Evolutionary conservation across 2,797 vertebrate species (phyloP).

Genomic region (Epinephelus awoara): DNA sequence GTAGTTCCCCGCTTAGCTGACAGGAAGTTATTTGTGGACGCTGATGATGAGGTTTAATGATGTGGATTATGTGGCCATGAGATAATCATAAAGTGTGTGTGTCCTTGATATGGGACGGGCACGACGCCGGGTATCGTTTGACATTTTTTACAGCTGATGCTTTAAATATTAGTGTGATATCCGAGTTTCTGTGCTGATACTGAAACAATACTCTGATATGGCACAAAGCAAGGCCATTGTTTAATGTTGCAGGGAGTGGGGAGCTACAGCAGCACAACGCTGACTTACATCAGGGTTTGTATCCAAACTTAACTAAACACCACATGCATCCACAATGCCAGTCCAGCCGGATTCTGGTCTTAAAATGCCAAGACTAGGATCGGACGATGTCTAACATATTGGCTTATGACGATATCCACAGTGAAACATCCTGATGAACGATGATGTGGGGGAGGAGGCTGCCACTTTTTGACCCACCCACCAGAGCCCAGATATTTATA

Average conservation of each 20-base stretch:
- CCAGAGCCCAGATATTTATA: too few relatives aligned
- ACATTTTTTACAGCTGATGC: too few relatives aligned
- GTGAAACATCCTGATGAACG: too few relatives aligned
- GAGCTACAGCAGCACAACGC: not conserved
- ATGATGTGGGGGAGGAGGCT: too few relatives aligned
- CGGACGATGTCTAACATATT: too few relatives aligned
- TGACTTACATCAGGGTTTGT: not conserved
- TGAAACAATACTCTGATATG: not conserved
- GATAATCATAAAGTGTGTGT: not conserved
- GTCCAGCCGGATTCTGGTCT: too few relatives aligned
- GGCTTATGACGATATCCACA: too few relatives aligned
- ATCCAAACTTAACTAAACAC: not conserved
- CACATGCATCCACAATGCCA: not conserved
- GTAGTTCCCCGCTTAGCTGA: not conserved
- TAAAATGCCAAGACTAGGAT: too few relatives aligned
- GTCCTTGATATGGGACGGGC: not conserved
- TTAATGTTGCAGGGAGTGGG: not conserved
- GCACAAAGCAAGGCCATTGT: not conserved
- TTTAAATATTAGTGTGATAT: not conserved
- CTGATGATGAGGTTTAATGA: slow-evolving; percentile 13
- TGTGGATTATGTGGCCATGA: slow-evolving; percentile 3
- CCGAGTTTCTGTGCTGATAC: not conserved
- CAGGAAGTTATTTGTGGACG: not conserved
- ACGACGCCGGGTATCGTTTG: not conserved
- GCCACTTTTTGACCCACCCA: too few relatives aligned